Evolutionary conservation across 2,888 invertebrate species (phyloP), one percentile per base, ranked within the genome.

Genomic region (Epirrhoe tristata): DNA sequence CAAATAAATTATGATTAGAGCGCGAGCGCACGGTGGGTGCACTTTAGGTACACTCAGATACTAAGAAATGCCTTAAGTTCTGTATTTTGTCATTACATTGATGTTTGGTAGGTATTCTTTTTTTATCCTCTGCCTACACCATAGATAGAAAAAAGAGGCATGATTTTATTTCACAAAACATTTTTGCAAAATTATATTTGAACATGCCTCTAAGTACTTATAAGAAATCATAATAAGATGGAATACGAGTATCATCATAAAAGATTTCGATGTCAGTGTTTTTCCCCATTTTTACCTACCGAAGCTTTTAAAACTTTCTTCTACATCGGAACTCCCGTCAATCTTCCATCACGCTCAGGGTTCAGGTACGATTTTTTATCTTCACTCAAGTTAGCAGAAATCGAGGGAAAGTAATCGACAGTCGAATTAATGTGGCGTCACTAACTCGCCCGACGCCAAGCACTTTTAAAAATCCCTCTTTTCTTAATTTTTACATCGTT

Each of bases 401-500:
- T 75, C 74, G 70, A 73, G 76, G 78, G 73, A 66, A 70, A 87
- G 89, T 86, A 89, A 92, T 91, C 91, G 91, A 90, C 89, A 86
- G 82, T 75, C 80, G 85, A 86, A 93, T 92, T 91, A 93, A 93
- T 93, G 93, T 93, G 90, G 89, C 91, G 91, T 83, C 90, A 90
- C 92, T 91, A 93, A 93, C 91, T 89, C 86, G 85, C 70, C 78
- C 81, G 83, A 81, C 81, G 84, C 79, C 84, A 65, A 80, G 82
- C 83, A 84, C 87, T 84, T 84, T 84, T 85, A 86, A 89, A 89
- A 88, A 88, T 86, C 88, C 86, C 83, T 88, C 87, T 88, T 87
- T 88, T 87, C 89, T 90, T 93, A 91, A 93, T 93, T 93, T 92
- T 91, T 91, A 92, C 91, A 92, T 89, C 90, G 84, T 88, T 86